A percentile compares a stretch with the other conserved stretches of the same genome.
Conservation (phyloP, 1,140 invertebrate genomes). For the Lepidurus couesii region DNA sequence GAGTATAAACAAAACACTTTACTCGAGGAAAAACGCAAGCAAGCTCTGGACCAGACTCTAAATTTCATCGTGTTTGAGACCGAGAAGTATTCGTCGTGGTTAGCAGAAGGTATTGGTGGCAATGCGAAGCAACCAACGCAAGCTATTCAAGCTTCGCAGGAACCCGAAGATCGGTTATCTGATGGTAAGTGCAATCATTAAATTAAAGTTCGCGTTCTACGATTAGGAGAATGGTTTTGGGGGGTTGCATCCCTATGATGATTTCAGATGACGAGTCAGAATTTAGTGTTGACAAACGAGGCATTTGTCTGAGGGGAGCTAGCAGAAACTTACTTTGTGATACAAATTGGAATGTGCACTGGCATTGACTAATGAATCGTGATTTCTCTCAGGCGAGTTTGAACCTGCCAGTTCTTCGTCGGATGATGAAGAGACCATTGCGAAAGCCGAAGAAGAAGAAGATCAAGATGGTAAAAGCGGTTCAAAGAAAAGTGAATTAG, state of each 20-base stretch:
- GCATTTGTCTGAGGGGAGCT: conserved; percentile 25
- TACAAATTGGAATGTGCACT: not conserved
- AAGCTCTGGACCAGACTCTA: conserved; percentile 92
- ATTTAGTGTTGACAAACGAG: conserved; percentile 25
- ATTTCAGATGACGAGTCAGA: conserved; percentile 29
- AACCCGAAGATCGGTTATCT: not conserved
- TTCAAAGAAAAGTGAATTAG: conserved; percentile 67
- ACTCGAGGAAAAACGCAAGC: conserved; percentile 89
- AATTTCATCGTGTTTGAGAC: conserved; percentile 98
- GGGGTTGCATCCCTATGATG: not conserved
- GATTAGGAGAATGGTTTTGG: not conserved
- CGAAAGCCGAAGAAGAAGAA: conserved; percentile 59
- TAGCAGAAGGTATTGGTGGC: conserved; percentile 66
- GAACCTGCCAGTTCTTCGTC: conserved; percentile 66
- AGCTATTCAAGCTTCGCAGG: not conserved
- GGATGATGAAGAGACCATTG: conserved; percentile 95
- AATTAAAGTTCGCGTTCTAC: not conserved
- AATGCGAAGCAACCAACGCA: not conserved
- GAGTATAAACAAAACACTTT: conserved; percentile 89
- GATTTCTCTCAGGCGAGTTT: conserved; percentile 59
- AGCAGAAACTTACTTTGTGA: not conserved
- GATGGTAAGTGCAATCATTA: not conserved
- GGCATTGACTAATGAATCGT: not conserved
- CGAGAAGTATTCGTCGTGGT: conserved; percentile 89
- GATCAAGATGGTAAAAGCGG: conserved; percentile 35